Percentiles rank a stretch among this genome's conserved stretches.
These are phyloP conservation scores for Caenorhabditis remanei DNA, from an alignment of 1,140 invertebrate genomes.

Conservation along the genomic window DNA sequence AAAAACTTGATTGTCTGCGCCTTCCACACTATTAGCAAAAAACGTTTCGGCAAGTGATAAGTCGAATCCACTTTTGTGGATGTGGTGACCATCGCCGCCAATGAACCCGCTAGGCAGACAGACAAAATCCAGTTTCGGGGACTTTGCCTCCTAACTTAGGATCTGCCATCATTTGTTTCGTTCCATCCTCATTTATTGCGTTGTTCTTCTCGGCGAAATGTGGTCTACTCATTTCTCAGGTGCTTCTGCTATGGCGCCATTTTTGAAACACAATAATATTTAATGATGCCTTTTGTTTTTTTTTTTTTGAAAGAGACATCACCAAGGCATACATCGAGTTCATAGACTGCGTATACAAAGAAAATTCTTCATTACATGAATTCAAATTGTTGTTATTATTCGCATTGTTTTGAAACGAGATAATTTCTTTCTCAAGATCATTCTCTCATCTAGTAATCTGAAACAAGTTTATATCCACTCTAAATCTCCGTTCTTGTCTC, in stretches of 20 bases:
- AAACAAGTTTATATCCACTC: constrained; percentile 42
- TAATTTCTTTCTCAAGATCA: constrained; percentile 8
- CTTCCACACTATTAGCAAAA: constrained; percentile 7
- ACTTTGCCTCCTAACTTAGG: constrained; percentile 11
- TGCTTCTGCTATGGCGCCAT: background rate
- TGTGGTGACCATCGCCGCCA: background rate
- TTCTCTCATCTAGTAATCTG: constrained; percentile 4
- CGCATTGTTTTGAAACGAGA: background rate
- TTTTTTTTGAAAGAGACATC: too few relatives aligned
- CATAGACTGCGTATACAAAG: too few relatives aligned
- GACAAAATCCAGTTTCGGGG: constrained; percentile 14
- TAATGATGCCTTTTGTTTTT: too few relatives aligned
- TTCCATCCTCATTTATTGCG: constrained; percentile 26
- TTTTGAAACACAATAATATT: too few relatives aligned
- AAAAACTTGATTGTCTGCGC: constrained; percentile 47
- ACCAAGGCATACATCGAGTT: too few relatives aligned
- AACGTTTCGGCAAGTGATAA: constrained; percentile 44
- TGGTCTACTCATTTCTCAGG: background rate
- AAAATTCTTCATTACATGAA: background rate
- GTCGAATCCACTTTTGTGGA: constrained; percentile 53
- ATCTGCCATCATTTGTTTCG: constrained; percentile 21
- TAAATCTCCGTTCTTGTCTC: constrained; percentile 35
- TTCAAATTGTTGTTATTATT: background rate
- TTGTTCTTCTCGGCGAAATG: background rate
- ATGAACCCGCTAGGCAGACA: constrained; percentile 48